Conservation (phyloP, 2,113 vertebrate genomes). For the Podarcis cretensis region DNA sequence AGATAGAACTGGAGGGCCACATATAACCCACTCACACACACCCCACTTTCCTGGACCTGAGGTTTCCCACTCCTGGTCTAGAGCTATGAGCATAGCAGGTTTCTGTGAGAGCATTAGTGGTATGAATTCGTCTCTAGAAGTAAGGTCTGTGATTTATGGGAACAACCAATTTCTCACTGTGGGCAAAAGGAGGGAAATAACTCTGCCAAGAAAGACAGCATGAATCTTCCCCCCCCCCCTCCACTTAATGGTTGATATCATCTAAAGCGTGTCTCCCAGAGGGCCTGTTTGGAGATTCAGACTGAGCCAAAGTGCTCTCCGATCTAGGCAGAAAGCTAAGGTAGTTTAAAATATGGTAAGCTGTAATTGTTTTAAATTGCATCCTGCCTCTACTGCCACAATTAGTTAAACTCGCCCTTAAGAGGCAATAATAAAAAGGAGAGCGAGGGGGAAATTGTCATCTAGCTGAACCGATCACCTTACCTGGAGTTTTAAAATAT, state of each 20-base stretch:
- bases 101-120: conserved; percentile 70
- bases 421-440: conserved; percentile 35
- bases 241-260: conserved; percentile 59
- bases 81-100: conserved; percentile 56
- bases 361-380: conserved; percentile 62
- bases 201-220: conserved; percentile 70
- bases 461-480: conserved; percentile 24
- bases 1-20: too few species aligned
- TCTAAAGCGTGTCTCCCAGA: conserved; percentile 59
- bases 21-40: too few species aligned
- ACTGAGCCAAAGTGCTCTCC: conserved; percentile 59
- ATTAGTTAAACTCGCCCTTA: conserved; percentile 45
- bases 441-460: background rate
- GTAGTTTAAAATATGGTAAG: conserved; percentile 61
- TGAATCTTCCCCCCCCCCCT: conserved; percentile 55
- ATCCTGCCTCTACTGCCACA: conserved; percentile 48
- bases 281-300: conserved; percentile 67
- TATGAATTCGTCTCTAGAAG: conserved; percentile 74
- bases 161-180: conserved; percentile 67
- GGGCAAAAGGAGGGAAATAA: conserved; percentile 72
- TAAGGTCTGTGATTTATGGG: conserved; percentile 74
- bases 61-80: too few species aligned
- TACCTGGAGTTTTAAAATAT: background rate
- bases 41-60: too few species aligned
- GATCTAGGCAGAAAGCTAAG: conserved; percentile 60